phyloP scores from a whole-genome alignment of 2,113 vertebrate species.

The Crotalus tigris region DNA sequence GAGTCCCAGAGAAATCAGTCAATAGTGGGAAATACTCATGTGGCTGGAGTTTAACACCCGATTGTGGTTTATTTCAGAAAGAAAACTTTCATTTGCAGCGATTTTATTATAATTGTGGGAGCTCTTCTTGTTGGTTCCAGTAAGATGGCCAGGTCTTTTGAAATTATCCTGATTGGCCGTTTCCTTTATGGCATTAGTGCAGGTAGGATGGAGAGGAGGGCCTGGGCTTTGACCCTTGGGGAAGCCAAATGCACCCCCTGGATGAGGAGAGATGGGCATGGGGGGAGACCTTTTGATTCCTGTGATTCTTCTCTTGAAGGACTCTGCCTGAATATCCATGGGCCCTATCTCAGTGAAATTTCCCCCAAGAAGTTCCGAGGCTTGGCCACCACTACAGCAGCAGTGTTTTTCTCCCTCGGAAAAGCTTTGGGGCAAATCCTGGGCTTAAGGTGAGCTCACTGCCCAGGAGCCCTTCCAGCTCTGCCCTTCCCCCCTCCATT shows the following conservation, averaged over 20 bases:
- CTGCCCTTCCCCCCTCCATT: not conserved
- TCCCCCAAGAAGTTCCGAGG: slow-evolving; percentile 75
- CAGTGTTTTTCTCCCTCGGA: slow-evolving; percentile 71
- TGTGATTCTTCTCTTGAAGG: slow-evolving; percentile 51
- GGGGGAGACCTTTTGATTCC: not conserved
- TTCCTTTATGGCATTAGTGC: slow-evolving; percentile 55
- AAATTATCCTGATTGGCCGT: slow-evolving; percentile 63
- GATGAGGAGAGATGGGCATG: not conserved
- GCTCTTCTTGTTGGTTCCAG: slow-evolving; percentile 45
- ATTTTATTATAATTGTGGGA: slow-evolving; percentile 37
- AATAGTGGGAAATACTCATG: not conserved
- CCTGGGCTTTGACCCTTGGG: not conserved
- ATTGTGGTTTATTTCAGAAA: slow-evolving; percentile 41
- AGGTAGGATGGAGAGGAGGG: slow-evolving; percentile 50
- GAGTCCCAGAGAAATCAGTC: not conserved
- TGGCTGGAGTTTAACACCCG: not conserved
- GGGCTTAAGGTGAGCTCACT: slow-evolving; percentile 68
- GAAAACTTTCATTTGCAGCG: slow-evolving; percentile 41
- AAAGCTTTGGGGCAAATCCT: slow-evolving; percentile 73
- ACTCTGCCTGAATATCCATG: slow-evolving; percentile 66
- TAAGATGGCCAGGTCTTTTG: slow-evolving; percentile 49
- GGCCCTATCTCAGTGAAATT: slow-evolving; percentile 73
- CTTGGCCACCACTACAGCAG: slow-evolving; percentile 64
- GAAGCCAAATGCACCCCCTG: not conserved
- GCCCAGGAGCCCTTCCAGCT: not conserved